Evolutionary conservation across 2,113 vertebrate species (phyloP).

Genomic region (Acrocephalus arundinaceus): DNA sequence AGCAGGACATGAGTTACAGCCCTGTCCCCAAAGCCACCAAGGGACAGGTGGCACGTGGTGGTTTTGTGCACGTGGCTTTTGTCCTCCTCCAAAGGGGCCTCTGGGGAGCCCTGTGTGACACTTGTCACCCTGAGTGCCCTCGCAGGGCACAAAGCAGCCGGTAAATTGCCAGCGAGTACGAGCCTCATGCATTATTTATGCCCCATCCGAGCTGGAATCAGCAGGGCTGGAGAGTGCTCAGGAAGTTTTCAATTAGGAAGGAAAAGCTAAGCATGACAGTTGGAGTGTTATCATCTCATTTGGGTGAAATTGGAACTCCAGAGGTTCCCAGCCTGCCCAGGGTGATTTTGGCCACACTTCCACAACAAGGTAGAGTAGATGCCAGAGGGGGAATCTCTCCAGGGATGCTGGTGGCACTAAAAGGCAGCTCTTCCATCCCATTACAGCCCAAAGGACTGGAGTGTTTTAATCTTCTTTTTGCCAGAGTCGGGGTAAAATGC

Average conservation of each 20-base stretch:
- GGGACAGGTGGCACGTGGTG: rapidly evolving
- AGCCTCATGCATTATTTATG: conserved; percentile 36
- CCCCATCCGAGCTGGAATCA: background rate
- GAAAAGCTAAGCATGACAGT: background rate
- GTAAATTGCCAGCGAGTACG: background rate
- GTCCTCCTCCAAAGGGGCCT: background rate
- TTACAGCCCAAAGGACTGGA: background rate
- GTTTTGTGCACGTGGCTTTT: background rate
- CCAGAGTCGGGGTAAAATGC: background rate
- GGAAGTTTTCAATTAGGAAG: background rate
- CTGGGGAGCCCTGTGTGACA: background rate
- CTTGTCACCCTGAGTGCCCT: background rate
- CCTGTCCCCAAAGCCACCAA: background rate
- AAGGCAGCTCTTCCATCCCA: background rate
- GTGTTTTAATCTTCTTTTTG: background rate
- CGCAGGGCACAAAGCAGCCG: background rate
- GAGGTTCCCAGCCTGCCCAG: background rate
- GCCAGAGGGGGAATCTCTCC: background rate
- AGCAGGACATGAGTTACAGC: background rate
- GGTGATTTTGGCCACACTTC: background rate
- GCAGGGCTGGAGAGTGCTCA: background rate
- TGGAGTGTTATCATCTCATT: background rate
- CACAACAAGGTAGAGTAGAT: background rate
- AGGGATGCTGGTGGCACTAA: background rate
- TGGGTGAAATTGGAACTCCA: background rate